Evolutionary conservation across 2,888 invertebrate genomes (phyloP).

Genomic region (Ectemnius lituratus): DNA sequence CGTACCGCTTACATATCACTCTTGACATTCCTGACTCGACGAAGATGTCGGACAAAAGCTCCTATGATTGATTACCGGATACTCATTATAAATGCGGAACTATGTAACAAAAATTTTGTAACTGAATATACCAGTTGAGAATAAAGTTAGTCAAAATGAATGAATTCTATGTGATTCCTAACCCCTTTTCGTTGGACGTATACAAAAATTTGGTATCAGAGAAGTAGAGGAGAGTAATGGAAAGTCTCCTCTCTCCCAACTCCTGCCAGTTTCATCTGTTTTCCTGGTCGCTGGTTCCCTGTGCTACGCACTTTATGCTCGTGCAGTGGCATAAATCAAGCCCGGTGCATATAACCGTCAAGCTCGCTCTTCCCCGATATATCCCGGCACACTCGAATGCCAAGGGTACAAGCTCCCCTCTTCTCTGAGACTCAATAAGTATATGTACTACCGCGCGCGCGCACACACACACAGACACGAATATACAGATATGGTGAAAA

Average conservation of each 20-base stretch:
- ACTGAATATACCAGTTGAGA: no score
- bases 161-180: no score
- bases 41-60: neutral
- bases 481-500: neutral
- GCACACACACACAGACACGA: conserved; percentile 1
- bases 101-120: no score
- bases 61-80: no score
- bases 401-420: neutral
- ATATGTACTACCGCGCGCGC: no score
- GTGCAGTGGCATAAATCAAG: conserved; percentile 67
- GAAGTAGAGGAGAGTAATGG: no score
- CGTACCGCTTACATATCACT: neutral
- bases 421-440: no score
- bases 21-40: conserved; percentile 1
- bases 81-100: no score
- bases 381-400: conserved; percentile 29
- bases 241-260: conserved; percentile 28
- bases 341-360: conserved; percentile 61
- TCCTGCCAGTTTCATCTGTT: conserved; percentile 23
- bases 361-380: conserved; percentile 59
- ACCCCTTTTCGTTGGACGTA: no score
- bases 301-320: conserved; percentile 70
- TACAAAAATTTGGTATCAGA: no score
- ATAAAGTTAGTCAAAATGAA: no score
- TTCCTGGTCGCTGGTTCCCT: conserved; percentile 54